A percentile compares a stretch with the other conserved stretches of the same genome.
phyloP scores from a whole-genome alignment of 2,888 invertebrate genomes.

The Caenorhabditis parvicauda region DNA sequence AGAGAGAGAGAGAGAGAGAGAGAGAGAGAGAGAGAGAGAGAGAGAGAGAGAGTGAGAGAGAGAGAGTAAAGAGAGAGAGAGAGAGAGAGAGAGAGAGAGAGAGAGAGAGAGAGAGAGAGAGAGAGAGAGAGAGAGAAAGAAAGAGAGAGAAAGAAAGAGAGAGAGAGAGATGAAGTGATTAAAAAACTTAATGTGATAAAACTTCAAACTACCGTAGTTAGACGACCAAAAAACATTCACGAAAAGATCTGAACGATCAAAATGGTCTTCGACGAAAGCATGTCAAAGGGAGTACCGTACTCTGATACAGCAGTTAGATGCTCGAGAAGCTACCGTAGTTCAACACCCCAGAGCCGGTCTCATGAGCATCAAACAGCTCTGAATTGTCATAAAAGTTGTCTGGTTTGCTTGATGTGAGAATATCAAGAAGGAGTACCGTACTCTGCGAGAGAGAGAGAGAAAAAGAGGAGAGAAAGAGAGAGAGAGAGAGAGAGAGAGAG shows the following conservation, averaged over 20 bases:
- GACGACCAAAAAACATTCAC: no score
- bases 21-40: slow-evolving; percentile 2
- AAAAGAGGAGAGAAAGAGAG: slow-evolving; percentile 7
- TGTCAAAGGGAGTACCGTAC: neutral
- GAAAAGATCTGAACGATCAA: neutral
- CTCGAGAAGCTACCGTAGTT: no score
- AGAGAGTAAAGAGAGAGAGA: neutral
- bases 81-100: no score
- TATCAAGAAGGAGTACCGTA: neutral
- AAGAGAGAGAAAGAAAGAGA: slow-evolving; percentile 4
- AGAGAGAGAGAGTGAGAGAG: neutral
- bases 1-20: neutral
- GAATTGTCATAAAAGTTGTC: slow-evolving; percentile 2
- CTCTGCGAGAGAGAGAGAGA: slow-evolving; percentile 7
- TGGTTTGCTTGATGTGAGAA: slow-evolving; percentile 6
- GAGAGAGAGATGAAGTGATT: neutral
- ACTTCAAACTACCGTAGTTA: neutral
- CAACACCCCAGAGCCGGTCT: slow-evolving; percentile 4
- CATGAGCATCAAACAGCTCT: slow-evolving; percentile 4
- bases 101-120: neutral
- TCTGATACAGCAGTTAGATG: neutral
- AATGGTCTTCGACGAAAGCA: neutral
- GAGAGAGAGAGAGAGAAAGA: neutral
- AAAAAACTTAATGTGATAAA: neutral
- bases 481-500: neutral